Conservation (phyloP, 2,113 vertebrate genomes). For the Hemichromis elongatus region DNA sequence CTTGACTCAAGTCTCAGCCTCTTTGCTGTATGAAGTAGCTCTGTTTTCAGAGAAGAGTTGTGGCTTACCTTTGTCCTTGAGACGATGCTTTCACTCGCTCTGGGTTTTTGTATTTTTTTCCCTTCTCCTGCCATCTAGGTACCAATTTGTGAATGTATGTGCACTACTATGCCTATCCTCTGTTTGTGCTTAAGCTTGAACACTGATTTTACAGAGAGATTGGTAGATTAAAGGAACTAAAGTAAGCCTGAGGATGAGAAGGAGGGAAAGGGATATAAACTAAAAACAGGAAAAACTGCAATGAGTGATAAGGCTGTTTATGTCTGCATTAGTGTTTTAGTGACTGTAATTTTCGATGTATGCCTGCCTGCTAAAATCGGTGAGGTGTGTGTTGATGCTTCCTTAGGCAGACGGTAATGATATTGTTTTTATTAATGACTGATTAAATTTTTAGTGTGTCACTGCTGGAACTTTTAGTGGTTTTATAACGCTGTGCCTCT, state of each 20-base stretch:
- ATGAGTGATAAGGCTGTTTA: constrained; percentile 19
- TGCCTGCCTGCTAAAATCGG: neutral
- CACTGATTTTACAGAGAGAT: constrained; percentile 15
- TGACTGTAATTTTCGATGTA: neutral
- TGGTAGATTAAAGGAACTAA: constrained; percentile 31
- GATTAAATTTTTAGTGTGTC: constrained; percentile 51
- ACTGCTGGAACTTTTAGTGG: constrained; percentile 3
- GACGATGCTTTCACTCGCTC: constrained; percentile 21
- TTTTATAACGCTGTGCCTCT: constrained; percentile 8
- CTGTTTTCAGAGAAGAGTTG: constrained; percentile 37
- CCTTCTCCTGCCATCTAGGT: neutral
- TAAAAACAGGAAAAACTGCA: neutral
- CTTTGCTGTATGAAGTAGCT: constrained; percentile 29
- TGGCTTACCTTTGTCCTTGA: constrained; percentile 52
- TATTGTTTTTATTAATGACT: constrained; percentile 63
- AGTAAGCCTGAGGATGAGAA: neutral
- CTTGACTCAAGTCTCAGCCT: constrained; percentile 8
- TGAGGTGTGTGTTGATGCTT: constrained; percentile 32
- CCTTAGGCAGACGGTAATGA: constrained; percentile 43
- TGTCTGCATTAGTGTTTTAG: constrained; percentile 12
- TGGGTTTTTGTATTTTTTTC: neutral
- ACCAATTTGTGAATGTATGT: constrained; percentile 19
- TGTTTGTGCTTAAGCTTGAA: constrained; percentile 5
- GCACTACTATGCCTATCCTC: neutral
- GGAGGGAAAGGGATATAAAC: neutral